Evolutionary conservation across 1,140 invertebrate species (phyloP).

Genomic region (Aphelinus certus): DNA sequence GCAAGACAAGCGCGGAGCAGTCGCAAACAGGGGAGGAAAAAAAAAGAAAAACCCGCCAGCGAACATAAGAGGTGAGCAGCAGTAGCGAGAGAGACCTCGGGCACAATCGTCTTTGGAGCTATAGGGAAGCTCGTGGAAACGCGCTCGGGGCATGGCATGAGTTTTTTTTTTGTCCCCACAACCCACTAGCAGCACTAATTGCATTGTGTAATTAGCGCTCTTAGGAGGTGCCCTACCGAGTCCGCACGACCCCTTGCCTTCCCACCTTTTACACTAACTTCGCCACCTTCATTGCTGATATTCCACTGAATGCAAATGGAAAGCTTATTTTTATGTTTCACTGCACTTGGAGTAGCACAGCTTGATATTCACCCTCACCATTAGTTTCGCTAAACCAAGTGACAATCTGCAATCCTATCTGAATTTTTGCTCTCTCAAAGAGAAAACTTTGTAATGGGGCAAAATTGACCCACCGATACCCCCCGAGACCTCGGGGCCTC

Average conservation of each 20-base stretch:
- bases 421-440: too few relatives aligned
- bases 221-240: constrained; percentile 7
- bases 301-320: neutral
- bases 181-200: constrained; percentile 16
- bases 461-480: too few relatives aligned
- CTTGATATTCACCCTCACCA: too few relatives aligned
- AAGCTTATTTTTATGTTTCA: too few relatives aligned
- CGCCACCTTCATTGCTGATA: constrained; percentile 19
- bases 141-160: neutral
- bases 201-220: constrained; percentile 38
- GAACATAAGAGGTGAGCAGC: neutral
- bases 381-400: too few relatives aligned
- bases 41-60: neutral
- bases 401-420: too few relatives aligned
- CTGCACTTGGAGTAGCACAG: too few relatives aligned
- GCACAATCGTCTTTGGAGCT: constrained; percentile 1
- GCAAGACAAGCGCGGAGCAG: constrained; percentile 1
- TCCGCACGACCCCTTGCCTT: too few relatives aligned
- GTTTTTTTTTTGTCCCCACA: constrained; percentile 4
- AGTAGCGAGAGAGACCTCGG: constrained; percentile 1
- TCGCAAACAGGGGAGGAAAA: constrained; percentile 7
- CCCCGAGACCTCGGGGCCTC: too few relatives aligned
- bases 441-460: too few relatives aligned
- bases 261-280: constrained; percentile 18
- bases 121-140: constrained; percentile 8